A percentile compares a stretch with the other conserved stretches of the same genome.
phyloP scores from a whole-genome alignment of 2,888 invertebrate species.

The Hylaea fasciaria region DNA sequence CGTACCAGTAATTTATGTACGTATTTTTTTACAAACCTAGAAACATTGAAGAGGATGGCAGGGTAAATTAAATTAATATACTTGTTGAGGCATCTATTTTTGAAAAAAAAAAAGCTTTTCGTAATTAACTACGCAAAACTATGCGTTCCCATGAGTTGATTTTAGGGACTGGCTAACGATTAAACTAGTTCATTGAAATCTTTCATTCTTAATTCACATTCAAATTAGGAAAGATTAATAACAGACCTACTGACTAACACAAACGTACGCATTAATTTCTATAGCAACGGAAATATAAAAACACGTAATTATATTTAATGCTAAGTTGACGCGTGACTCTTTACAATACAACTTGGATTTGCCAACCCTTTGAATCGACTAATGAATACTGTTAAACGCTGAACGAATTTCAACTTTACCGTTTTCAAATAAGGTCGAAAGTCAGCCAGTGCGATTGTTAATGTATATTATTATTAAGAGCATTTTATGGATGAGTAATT shows the following conservation, averaged over 20 bases:
- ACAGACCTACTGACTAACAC: constrained; percentile 34
- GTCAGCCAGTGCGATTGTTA: constrained; percentile 44
- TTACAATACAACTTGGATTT: constrained; percentile 82
- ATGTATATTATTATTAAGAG: constrained; percentile 72
- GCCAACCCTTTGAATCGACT: constrained; percentile 82
- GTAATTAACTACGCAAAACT: too few relatives aligned
- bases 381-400: constrained; percentile 64
- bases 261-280: constrained; percentile 63
- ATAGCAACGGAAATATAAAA: constrained; percentile 78
- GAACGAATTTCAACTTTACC: constrained; percentile 49
- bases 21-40: too few relatives aligned
- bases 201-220: constrained; percentile 20
- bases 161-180: too few relatives aligned
- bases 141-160: too few relatives aligned
- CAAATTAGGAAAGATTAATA: constrained; percentile 37
- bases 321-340: constrained; percentile 80
- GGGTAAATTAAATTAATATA: too few relatives aligned
- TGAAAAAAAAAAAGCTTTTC: too few relatives aligned
- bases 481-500: constrained; percentile 80
- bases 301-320: constrained; percentile 73
- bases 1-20: too few relatives aligned
- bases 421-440: constrained; percentile 43
- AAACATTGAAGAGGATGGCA: too few relatives aligned
- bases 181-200: neutral
- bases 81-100: too few relatives aligned